Evolutionary conservation across 1,140 invertebrate genomes (phyloP), one percentile per base, ranked within the genome.

Genomic region (Helicoverpa zea): DNA sequence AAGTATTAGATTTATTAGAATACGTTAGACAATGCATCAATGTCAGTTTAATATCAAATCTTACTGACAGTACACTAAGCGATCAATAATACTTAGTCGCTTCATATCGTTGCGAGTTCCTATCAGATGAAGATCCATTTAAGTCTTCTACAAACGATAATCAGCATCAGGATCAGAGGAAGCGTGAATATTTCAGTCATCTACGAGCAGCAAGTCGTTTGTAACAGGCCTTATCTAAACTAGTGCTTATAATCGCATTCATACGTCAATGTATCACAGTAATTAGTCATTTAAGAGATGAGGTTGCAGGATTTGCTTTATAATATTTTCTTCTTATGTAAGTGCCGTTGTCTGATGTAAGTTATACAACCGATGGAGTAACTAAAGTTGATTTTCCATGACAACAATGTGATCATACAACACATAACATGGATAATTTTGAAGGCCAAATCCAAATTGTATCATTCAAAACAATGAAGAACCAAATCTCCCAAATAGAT

Each of bases 101-200:
- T 43, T 18, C n/a, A 5, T 23, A 16, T 18, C 64, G 16, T 49
- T 3, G 2, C 43, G 10, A 49, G 9, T 12, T 49, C 9, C 35
- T 66, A 66, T 66, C 63, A 12, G n/a, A 12, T 49, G 16, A 1
- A 49, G 35, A 49, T 68, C 64, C 64, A 68, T 68, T 68, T 68
- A 51, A 68, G 64, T 68, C 64, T 16, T 43, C 49, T 68, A 23
- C 10, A 43, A 18, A 49, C 43, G 43, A 49, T 66, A 18, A 68
- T 68, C 64, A 13, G 43, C 11, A 16, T 12, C 16, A 68, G 16
- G 16, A 68, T 68, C 64, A n/a, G 9, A 68, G 43, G 16, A 18
- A 68, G 16, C 64, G 43, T 68, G 64, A 68, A 68, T 49, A 10
- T 68, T 16, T 68, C 43, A 11, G 16, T 68, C 43, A 2, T 68